Base-by-base conservation (phyloP, 2,888 invertebrate species). In the Heliconius erato region DNA sequence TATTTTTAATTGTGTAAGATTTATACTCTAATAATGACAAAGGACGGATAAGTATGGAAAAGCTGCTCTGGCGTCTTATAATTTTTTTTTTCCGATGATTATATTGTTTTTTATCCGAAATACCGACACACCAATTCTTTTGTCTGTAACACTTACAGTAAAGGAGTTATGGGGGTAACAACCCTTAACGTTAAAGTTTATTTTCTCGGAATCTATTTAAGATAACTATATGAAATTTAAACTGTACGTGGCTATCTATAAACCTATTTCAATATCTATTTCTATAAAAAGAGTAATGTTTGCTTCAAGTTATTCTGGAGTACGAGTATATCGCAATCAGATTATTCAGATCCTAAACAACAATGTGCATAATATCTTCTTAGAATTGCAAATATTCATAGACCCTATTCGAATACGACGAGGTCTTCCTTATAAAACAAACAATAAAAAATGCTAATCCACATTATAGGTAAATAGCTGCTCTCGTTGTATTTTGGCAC, bases 371-470 rank as follows among this genome's bases (percentile, higher is more conserved):
- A 78, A 78, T 67, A 44, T 67, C 67, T 65, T 77, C 77, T 67
- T 78, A 67, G 67, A 78, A 78, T 78, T 67, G 67, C 63, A 79
- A 65, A 63, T 80, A 65, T 63, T 44, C 7, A 59, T 74, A 72
- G n/a, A 63, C 19, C 74, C 23, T 80, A 44, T 76, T 26, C 68
- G n/a, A 67, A 67, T 49, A 80, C 35, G 14, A 65, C 12, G 32
- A 16, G 44, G 16, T 11, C 3, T 54, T 35, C 40, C 28, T 68
- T 67, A 68, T 74, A 67, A 67, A 74, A n/a, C 26, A 78, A 28
- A 78, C 40, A 67, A 65, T 67, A 78, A 67, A 65, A 44, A 77
- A 77, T 77, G 35, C 23, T 67, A 67, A 77, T 67, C 44, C 44
- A n/a, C 26, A 19, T 35, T 7, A 32, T 28, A 40, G 16, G 65